Evolutionary conservation across 2,888 invertebrate species (phyloP), one percentile per base, ranked within the genome.

Genomic region (Diarsia brunnea): DNA sequence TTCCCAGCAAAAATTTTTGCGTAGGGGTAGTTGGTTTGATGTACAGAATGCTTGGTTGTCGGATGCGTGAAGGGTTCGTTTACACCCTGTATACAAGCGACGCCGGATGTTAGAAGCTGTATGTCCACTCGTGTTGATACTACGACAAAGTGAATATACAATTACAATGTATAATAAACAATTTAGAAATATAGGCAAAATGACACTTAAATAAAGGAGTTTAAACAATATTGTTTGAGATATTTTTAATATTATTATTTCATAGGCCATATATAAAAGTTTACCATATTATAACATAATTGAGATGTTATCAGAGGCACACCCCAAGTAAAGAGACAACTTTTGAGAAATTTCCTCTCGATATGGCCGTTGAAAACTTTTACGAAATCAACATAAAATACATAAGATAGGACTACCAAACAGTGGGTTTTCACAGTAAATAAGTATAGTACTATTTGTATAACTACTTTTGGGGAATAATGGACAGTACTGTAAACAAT

Each of bases 251-350:
- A n/a, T n/a, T n/a, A n/a, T n/a, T n/a, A n/a, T n/a, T n/a, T 38
- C 5, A 5, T 0, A 12, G 1, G 1, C 1, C 1, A 0, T 0
- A 4, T 12, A 2, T 47, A 47, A 19, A 49, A 5, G 7, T 49
- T 21, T 5, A 11, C 1, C 49, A 49, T 12, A 53, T 53, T 12
- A 0, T 14, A 2, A 24, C 2, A 55, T 55, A 1, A 14, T 55
- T 55, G 24, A 5, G 55, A 55, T 14, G 55, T 55, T 55, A 55
- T 0, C 14, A 24, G 1, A 55, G 55, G 24, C 14, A 14, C 24
- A 24, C 24, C 55, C 55, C 24, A 55, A 55, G 55, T 24, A 55
- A 55, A 55, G 7, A 55, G 11, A 55, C 1, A 11, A 24, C 24
- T 55, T 55, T 24, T 55, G 7, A 55, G 14, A 24, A 10, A 55